Conservation (phyloP, 2,888 invertebrate genomes). For the Dryocosmus kuriphilus region DNA sequence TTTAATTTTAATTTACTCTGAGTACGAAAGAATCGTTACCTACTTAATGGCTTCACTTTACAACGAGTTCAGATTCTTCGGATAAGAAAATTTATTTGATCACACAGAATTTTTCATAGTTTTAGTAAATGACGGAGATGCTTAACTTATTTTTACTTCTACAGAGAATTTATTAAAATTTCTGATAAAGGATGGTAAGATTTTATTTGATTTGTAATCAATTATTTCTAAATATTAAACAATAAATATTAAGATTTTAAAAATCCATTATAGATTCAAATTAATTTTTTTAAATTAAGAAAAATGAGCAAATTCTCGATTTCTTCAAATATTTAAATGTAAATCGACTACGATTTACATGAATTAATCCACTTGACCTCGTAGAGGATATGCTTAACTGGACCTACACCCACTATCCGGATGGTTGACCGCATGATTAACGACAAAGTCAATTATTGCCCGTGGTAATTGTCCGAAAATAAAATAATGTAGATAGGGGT, state of each 20-base stretch:
- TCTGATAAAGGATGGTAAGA: too few relatives aligned
- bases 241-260: too few relatives aligned
- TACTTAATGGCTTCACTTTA: background rate
- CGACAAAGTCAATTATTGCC: constrained; percentile 22
- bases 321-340: constrained; percentile 35
- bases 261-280: background rate
- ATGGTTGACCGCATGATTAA: constrained; percentile 61
- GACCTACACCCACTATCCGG: constrained; percentile 68
- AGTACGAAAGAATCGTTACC: too few relatives aligned
- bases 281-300: background rate
- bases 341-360: constrained; percentile 58
- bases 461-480: constrained; percentile 24
- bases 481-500: constrained; percentile 20
- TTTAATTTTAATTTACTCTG: too few relatives aligned
- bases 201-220: too few relatives aligned
- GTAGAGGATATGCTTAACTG: constrained; percentile 65
- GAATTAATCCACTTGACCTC: constrained; percentile 73
- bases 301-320: constrained; percentile 6
- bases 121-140: background rate
- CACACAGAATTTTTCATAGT: background rate
- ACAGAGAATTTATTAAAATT: too few relatives aligned
- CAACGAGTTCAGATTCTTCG: background rate
- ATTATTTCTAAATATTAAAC: too few relatives aligned
- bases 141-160: too few relatives aligned
- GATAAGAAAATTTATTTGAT: background rate